Conservation (phyloP, 2,888 invertebrate genomes). For the Margaritifera margaritifera region DNA sequence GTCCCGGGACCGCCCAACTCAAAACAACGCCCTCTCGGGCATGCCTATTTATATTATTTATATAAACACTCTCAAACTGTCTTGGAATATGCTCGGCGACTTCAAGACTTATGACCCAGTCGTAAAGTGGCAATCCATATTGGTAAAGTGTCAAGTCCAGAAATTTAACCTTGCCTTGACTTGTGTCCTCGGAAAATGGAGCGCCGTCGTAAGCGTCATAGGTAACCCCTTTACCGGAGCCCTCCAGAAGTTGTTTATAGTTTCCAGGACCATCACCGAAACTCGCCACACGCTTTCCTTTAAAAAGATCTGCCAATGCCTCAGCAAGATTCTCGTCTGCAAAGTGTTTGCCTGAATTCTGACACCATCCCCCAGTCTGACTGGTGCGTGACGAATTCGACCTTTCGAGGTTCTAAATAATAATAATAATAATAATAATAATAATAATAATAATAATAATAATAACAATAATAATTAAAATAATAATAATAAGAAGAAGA, state of each 20-base stretch:
- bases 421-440: too few species aligned
- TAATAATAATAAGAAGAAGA: too few species aligned
- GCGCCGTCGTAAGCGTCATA: conserved; percentile 46
- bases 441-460: too few species aligned
- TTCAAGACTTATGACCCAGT: too few species aligned
- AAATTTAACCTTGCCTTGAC: conserved; percentile 37
- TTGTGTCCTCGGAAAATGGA: conserved; percentile 33
- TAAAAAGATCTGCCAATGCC: too few species aligned
- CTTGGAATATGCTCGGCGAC: conserved; percentile 43
- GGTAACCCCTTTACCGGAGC: conserved; percentile 16
- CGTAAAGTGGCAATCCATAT: conserved; percentile 42
- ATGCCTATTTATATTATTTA: conserved; percentile 39
- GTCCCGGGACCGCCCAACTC: conserved; percentile 37
- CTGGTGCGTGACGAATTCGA: too few species aligned
- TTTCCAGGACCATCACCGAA: conserved; percentile 45
- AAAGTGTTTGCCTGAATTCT: too few species aligned
- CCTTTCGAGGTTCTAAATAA: too few species aligned
- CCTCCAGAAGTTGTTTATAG: conserved; percentile 39
- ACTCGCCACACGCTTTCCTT: conserved; percentile 34
- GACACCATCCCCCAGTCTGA: too few species aligned
- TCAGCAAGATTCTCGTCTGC: too few species aligned
- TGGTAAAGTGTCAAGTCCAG: conserved; percentile 47
- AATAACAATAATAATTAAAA: too few species aligned
- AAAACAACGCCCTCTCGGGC: conserved; percentile 37
- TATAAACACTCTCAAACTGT: conserved; percentile 28